A percentile compares a stretch with the other conserved stretches of the same genome.
Evolutionary conservation across 2,113 vertebrate species (phyloP).

Genomic region (Psammodynastes pulverulentus): DNA sequence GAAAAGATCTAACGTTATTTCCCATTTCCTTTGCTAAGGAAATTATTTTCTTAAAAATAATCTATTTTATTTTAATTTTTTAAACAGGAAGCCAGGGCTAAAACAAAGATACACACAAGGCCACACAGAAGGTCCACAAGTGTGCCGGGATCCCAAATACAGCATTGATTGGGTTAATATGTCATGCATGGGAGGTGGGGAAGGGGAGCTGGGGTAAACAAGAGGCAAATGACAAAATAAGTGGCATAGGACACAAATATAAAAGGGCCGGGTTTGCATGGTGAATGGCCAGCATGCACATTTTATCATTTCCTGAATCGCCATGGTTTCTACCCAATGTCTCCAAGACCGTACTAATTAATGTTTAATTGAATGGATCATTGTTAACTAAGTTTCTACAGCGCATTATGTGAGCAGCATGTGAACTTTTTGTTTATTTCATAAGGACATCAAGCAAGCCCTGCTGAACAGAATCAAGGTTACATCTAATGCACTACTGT

Average conservation of each 20-base stretch:
- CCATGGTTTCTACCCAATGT: not conserved
- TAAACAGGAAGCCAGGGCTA: not conserved
- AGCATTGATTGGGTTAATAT: not conserved
- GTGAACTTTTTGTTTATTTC: not conserved
- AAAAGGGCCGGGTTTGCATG: not conserved
- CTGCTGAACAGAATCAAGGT: not conserved
- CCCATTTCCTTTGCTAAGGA: not conserved
- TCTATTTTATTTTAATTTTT: not conserved
- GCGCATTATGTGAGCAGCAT: not conserved
- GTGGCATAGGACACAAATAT: not conserved
- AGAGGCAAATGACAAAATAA: not conserved
- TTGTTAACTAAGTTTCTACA: not conserved
- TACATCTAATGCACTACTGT: not conserved
- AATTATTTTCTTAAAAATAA: not conserved
- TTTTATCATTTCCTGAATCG: not conserved
- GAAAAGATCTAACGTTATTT: not conserved
- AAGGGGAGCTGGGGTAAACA: not conserved
- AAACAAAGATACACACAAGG: not conserved
- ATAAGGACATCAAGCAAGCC: not conserved
- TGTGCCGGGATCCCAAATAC: not conserved
- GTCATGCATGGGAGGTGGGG: not conserved
- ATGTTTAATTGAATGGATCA: not conserved
- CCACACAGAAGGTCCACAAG: not conserved
- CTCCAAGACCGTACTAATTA: not conserved
- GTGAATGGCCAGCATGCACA: not conserved